These are phyloP conservation scores for Chaetodon auriga DNA, from an alignment of 2,113 vertebrate genomes.

Conservation along the genomic window DNA sequence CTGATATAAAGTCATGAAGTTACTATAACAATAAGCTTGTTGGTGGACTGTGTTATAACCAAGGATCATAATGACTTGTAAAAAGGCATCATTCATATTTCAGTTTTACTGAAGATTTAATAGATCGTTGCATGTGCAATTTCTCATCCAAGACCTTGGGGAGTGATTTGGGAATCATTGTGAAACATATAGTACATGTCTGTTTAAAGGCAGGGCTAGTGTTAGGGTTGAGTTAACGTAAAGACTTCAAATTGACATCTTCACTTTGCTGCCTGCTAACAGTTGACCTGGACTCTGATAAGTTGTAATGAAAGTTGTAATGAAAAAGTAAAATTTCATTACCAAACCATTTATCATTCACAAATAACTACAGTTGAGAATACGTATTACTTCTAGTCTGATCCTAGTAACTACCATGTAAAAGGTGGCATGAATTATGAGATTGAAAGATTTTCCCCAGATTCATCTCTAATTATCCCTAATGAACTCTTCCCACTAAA, in stretches of 20 bases:
- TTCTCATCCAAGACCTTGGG: background rate
- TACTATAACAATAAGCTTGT: background rate
- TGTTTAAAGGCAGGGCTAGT: background rate
- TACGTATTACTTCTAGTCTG: background rate
- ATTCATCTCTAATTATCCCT: conserved; percentile 33
- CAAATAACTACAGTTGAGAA: background rate
- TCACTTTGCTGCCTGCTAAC: too few species aligned
- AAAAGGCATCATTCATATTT: too few species aligned
- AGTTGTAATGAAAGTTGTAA: background rate
- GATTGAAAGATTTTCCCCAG: conserved; percentile 3
- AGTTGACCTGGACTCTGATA: background rate
- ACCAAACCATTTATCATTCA: background rate
- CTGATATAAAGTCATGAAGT: background rate
- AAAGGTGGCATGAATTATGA: background rate
- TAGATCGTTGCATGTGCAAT: too few species aligned
- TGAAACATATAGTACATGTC: background rate
- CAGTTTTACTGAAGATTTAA: too few species aligned
- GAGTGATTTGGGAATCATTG: background rate
- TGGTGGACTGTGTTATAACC: background rate
- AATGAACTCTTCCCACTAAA: conserved; percentile 50
- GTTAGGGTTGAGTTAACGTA: background rate
- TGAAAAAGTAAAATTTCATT: background rate
- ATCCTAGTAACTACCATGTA: background rate
- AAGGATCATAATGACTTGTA: too few species aligned
- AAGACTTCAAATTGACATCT: too few species aligned